These are phyloP conservation scores for Stercorarius parasiticus DNA, from an alignment of 2,113 vertebrate genomes.

Conservation along the genomic window DNA sequence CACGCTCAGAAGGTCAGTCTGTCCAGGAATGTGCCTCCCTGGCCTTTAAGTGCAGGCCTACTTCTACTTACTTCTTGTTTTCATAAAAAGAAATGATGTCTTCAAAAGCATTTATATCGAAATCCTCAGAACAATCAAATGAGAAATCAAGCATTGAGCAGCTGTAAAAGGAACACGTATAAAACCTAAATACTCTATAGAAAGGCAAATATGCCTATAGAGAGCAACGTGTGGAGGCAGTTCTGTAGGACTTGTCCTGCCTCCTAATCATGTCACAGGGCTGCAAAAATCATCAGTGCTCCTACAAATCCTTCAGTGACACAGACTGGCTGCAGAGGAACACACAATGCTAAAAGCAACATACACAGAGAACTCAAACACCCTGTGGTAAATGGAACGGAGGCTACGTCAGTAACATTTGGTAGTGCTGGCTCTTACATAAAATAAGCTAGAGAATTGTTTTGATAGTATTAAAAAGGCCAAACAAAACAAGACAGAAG, in stretches of 20 bases:
- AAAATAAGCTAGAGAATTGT: neutral
- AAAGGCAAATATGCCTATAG: neutral
- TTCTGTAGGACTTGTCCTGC: neutral
- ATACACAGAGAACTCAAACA: neutral
- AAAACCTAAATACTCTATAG: conserved; percentile 29
- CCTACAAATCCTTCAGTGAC: neutral
- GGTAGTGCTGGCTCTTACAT: neutral
- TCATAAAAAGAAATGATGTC: conserved; percentile 98
- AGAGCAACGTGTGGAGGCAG: neutral
- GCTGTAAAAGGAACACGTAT: conserved; percentile 83
- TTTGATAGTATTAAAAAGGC: neutral
- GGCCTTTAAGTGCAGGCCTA: conserved; percentile 26
- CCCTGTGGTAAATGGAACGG: neutral
- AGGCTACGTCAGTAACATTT: neutral
- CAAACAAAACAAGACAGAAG: neutral
- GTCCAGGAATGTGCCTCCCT: conserved; percentile 65
- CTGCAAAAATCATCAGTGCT: neutral
- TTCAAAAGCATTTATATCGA: conserved; percentile 94
- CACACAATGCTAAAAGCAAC: neutral
- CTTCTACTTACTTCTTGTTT: conserved; percentile 96
- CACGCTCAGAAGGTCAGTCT: neutral
- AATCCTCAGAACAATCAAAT: conserved; percentile 97
- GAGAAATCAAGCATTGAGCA: conserved; percentile 97
- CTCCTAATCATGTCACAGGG: neutral
- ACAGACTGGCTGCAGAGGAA: neutral